Conservation (phyloP, 2,888 invertebrate genomes). For the Calliphora vomitoria region DNA sequence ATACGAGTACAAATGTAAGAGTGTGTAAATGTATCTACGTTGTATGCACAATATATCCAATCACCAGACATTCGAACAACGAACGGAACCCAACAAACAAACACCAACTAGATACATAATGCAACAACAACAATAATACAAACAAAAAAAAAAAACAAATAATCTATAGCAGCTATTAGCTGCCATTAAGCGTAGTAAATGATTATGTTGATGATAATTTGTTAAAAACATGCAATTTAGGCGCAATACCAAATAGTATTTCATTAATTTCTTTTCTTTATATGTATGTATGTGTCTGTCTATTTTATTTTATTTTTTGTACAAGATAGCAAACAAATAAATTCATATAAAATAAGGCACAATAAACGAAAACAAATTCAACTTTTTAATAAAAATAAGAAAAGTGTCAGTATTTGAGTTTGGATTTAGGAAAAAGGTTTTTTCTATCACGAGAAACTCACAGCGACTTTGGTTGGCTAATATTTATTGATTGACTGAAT, state of each 20-base stretch:
- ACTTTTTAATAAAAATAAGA: not conserved
- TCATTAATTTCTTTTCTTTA: not conserved
- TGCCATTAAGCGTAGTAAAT: constrained; percentile 55
- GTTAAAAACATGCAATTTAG: constrained; percentile 66
- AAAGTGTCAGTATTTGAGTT: not conserved
- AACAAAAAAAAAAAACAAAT: not conserved
- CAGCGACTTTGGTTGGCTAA: constrained; percentile 3
- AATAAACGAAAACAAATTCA: not conserved
- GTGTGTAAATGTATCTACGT: too few relatives aligned
- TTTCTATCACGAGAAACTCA: constrained; percentile 44
- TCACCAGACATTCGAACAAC: constrained; percentile 10
- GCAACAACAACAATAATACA: not conserved
- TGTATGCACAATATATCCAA: constrained; percentile 15
- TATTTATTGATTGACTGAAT: constrained; percentile 23
- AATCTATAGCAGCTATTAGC: constrained; percentile 41
- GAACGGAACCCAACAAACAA: constrained; percentile 7
- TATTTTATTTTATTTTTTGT: not conserved
- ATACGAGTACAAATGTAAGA: not conserved
- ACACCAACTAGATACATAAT: not conserved
- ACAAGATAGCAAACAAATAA: not conserved
- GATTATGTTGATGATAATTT: constrained; percentile 60
- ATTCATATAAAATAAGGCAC: not conserved
- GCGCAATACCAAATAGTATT: constrained; percentile 27
- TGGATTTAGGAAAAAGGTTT: not conserved
- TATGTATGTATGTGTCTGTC: not conserved